Percentiles rank a stretch among this genome's conserved stretches.
These are phyloP conservation scores for Drosophila albomicans DNA, from an alignment of 1,140 invertebrate species.

Conservation along the genomic window DNA sequence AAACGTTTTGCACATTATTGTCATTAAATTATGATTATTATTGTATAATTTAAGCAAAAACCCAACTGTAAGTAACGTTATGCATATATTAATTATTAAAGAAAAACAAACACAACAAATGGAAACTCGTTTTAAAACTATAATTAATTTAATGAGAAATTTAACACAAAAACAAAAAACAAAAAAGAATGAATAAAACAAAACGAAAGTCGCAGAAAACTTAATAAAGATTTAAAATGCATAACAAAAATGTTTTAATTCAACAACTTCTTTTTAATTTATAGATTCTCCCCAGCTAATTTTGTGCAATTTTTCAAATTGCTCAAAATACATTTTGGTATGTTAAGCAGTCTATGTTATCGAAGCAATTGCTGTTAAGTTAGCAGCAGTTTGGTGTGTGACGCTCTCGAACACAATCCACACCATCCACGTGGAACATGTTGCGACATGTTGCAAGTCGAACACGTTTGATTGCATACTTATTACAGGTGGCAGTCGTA, in stretches of 20 bases:
- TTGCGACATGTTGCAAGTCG: constrained; percentile 49
- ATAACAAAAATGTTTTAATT: constrained; percentile 50
- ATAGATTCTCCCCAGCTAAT: no score
- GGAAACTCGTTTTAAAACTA: constrained; percentile 62
- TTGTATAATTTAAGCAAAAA: constrained; percentile 66
- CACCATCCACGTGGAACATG: constrained; percentile 23
- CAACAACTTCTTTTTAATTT: no score
- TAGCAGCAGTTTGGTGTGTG: constrained; percentile 4
- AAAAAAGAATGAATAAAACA: constrained; percentile 26
- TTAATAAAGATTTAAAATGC: constrained; percentile 81
- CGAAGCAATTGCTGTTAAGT: constrained; percentile 1
- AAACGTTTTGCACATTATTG: constrained; percentile 60
- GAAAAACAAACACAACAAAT: constrained; percentile 23
- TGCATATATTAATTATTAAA: constrained; percentile 70
- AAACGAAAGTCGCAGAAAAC: constrained; percentile 47
- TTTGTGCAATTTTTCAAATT: not conserved
- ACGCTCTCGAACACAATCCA: constrained; percentile 38
- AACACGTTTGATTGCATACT: constrained; percentile 57
- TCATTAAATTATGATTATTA: constrained; percentile 70
- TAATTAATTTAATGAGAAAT: constrained; percentile 55
- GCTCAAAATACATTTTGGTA: no score
- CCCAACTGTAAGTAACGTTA: constrained; percentile 79
- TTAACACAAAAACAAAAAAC: constrained; percentile 37
- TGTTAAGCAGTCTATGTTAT: not conserved
- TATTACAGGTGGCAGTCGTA: constrained; percentile 31